Conservation (phyloP, 2,888 invertebrate species). For the Calliphora vomitoria region DNA sequence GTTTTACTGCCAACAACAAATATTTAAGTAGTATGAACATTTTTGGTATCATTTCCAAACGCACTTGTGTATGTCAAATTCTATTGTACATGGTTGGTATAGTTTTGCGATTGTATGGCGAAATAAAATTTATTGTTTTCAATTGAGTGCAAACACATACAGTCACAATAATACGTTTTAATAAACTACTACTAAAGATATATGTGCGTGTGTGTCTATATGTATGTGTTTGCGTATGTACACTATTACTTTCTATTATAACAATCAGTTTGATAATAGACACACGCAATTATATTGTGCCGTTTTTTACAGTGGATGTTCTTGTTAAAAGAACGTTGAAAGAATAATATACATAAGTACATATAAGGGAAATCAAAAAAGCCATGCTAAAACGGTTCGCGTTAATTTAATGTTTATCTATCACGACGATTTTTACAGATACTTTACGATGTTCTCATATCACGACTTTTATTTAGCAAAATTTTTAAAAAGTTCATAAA, state of each 20-base stretch:
- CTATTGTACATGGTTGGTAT: slow-evolving; percentile 52
- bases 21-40: background rate
- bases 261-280: slow-evolving; percentile 27
- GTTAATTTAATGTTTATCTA: too few relatives aligned
- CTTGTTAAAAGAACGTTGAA: background rate
- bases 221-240: background rate
- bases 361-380: too few relatives aligned
- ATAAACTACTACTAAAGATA: background rate
- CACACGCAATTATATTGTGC: slow-evolving; percentile 19
- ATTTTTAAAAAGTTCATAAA: too few relatives aligned
- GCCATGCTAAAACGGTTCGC: too few relatives aligned
- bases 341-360: too few relatives aligned
- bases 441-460: too few relatives aligned
- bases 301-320: background rate
- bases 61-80: slow-evolving; percentile 54
- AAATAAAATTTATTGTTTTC: slow-evolving; percentile 83
- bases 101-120: slow-evolving; percentile 75
- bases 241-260: background rate
- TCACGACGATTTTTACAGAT: too few relatives aligned
- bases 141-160: slow-evolving; percentile 80
- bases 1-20: slow-evolving; percentile 8
- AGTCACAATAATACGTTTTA: background rate
- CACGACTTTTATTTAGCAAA: too few relatives aligned
- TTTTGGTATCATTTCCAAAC: slow-evolving; percentile 20
- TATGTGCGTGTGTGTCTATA: background rate